Evolutionary conservation across 2,797 vertebrate species (phyloP).

Genomic region (Eremophila alpestris): DNA sequence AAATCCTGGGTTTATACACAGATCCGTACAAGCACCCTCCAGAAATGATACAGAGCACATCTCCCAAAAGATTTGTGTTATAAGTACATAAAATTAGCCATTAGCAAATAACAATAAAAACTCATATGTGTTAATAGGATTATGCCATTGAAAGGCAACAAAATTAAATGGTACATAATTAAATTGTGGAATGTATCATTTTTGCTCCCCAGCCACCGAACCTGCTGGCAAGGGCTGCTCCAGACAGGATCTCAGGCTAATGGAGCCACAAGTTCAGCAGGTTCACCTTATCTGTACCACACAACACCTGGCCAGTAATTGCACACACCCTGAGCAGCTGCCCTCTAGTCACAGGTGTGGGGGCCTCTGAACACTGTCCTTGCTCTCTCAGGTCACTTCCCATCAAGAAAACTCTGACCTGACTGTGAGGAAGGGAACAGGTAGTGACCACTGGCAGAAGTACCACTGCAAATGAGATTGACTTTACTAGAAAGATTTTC

Average conservation of each 20-base stretch:
- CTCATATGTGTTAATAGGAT: neutral
- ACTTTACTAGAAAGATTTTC: neutral
- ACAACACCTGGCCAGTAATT: neutral
- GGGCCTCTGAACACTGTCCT: neutral
- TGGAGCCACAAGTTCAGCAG: neutral
- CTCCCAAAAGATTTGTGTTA: neutral
- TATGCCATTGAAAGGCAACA: neutral
- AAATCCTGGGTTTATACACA: neutral
- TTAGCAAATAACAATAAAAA: neutral
- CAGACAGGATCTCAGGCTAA: neutral
- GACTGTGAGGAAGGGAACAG: neutral
- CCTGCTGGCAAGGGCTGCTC: neutral
- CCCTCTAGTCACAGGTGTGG: neutral
- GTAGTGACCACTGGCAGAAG: neutral
- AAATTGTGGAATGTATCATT: neutral
- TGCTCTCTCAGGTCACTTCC: rapidly evolving
- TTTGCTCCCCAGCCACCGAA: rapidly evolving
- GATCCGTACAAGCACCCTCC: neutral
- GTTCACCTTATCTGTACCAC: neutral
- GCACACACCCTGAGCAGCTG: neutral
- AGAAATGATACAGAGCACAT: neutral
- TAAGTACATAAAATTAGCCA: neutral
- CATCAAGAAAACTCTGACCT: neutral
- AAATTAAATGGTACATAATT: neutral
- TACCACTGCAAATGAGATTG: neutral